These are phyloP conservation scores for Vandiemenella viatica DNA, from an alignment of 2,888 invertebrate genomes.

Conservation along the genomic window DNA sequence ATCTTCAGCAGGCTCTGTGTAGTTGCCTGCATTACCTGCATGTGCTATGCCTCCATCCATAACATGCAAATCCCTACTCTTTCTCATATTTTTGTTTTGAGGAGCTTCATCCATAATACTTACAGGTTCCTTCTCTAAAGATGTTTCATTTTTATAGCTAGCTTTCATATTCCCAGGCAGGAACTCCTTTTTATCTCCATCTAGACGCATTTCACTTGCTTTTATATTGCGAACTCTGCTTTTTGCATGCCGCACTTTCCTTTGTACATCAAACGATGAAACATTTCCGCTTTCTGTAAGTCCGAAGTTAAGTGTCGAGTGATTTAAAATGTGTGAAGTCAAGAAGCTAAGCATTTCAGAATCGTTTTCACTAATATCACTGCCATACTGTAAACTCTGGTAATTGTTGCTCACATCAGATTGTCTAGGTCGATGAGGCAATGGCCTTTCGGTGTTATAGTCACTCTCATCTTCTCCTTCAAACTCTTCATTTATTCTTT, in stretches of 20 bases:
- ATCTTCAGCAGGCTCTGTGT: conserved; percentile 30
- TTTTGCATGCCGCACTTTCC: conserved; percentile 20
- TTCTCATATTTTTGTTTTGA: neutral
- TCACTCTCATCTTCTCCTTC: neutral
- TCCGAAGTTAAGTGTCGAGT: too few relatives aligned
- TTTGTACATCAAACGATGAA: neutral
- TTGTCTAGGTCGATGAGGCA: too few relatives aligned
- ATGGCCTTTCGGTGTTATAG: neutral
- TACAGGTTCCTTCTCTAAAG: too few relatives aligned
- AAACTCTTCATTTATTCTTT: neutral
- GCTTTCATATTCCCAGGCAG: neutral
- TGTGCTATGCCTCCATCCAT: conserved; percentile 61
- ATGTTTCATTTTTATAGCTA: too few relatives aligned
- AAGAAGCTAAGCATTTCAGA: neutral
- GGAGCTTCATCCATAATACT: neutral
- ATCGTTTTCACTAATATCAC: neutral
- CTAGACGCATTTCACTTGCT: neutral
- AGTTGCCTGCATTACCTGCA: conserved; percentile 54
- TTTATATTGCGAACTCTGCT: conserved; percentile 5
- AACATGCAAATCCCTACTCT: conserved; percentile 25
- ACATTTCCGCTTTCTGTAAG: neutral
- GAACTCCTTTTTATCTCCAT: too few relatives aligned
- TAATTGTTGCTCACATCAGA: too few relatives aligned
- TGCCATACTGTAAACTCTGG: too few relatives aligned
- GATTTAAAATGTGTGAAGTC: neutral